These are phyloP conservation scores for Meloidogyne hapla DNA, from an alignment of 1,140 invertebrate genomes.

Conservation along the genomic window DNA sequence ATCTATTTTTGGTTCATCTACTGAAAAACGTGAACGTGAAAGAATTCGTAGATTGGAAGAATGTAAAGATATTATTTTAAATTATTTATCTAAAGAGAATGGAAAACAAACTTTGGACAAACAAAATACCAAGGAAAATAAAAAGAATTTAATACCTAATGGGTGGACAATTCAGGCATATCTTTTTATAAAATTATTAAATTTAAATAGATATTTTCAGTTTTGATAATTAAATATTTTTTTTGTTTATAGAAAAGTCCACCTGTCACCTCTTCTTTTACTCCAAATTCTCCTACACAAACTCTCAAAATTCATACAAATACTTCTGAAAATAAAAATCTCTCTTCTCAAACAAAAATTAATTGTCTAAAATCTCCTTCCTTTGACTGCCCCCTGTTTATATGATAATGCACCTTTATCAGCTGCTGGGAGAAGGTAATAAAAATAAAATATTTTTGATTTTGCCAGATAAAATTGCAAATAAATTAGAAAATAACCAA, in stretches of 20 bases:
- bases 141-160: background rate
- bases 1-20: background rate
- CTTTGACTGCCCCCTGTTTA: conserved; percentile 6
- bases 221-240: no score
- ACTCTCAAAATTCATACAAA: background rate
- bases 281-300: background rate
- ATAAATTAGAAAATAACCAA: background rate
- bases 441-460: background rate
- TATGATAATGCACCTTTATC: conserved; percentile 34
- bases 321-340: no score
- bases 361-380: background rate
- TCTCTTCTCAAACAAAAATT: background rate
- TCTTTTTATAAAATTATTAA: background rate
- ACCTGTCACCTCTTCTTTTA: background rate
- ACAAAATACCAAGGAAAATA: background rate
- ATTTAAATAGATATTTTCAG: background rate
- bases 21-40: background rate
- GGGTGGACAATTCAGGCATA: no score
- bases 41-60: background rate
- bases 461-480: conserved; percentile 10
- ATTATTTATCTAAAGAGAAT: background rate
- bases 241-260: background rate
- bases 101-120: background rate
- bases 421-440: conserved; percentile 9
- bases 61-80: background rate